Conservation (phyloP, 2,113 vertebrate species). For the Patagioenas fasciata region DNA sequence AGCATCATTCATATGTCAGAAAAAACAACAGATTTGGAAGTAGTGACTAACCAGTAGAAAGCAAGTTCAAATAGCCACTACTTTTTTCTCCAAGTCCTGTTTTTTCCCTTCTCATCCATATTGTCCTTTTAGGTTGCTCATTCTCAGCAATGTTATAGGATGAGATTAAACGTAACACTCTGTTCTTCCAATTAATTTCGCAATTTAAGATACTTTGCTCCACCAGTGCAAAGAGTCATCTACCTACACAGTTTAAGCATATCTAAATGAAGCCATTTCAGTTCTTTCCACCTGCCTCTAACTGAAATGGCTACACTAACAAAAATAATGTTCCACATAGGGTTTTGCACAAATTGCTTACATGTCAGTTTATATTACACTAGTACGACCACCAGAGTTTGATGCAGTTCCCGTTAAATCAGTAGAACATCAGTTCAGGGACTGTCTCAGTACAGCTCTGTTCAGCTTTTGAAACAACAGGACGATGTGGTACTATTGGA, state of each 20-base stretch:
- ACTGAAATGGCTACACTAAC: not conserved
- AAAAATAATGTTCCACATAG: not conserved
- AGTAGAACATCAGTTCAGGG: not conserved
- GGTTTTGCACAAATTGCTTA: not conserved
- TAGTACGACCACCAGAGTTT: not conserved
- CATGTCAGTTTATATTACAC: not conserved
- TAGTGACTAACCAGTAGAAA: not conserved
- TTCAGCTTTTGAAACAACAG: not conserved
- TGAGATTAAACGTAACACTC: not conserved
- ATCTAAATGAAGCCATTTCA: not conserved
- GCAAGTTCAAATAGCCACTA: not conserved
- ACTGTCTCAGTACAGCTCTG: not conserved
- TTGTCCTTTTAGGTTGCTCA: not conserved
- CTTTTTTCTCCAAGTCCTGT: not conserved
- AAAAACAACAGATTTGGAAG: not conserved
- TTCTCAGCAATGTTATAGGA: not conserved
- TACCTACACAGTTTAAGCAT: not conserved
- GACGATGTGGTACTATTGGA: not conserved
- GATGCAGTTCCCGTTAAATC: not conserved
- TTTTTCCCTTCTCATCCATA: not conserved
- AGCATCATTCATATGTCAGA: not conserved
- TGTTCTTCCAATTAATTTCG: slow-evolving; percentile 19
- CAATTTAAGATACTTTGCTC: slow-evolving; percentile 8
- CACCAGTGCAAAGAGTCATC: not conserved
- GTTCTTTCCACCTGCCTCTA: not conserved